Conservation (phyloP, 2,113 vertebrate genomes). For the Chauna torquata region DNA sequence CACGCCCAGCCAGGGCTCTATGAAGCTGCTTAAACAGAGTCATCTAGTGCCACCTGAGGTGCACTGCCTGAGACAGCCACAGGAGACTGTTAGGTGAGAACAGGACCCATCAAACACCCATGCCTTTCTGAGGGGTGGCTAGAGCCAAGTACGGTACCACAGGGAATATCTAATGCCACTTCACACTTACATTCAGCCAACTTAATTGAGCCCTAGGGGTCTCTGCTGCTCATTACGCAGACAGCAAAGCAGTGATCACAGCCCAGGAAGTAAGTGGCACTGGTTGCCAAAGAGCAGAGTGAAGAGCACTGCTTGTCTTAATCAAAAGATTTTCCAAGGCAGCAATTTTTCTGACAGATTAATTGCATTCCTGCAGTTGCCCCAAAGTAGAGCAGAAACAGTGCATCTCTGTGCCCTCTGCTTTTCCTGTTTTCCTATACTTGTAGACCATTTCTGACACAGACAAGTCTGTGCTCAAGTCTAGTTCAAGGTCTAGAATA, state of each 20-base stretch:
- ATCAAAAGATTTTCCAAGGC: not conserved
- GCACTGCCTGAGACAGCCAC: not conserved
- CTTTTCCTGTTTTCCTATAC: not conserved
- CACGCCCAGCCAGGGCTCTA: not conserved
- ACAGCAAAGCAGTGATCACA: not conserved
- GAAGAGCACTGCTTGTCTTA: not conserved
- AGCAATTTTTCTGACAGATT: not conserved
- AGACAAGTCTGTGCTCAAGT: not conserved
- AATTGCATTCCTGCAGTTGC: not conserved
- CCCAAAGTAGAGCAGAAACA: not conserved
- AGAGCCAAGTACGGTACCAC: rapidly evolving
- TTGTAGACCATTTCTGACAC: not conserved
- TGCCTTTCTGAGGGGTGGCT: not conserved
- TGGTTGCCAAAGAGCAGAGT: not conserved
- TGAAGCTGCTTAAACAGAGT: not conserved
- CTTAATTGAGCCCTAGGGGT: not conserved
- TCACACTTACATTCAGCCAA: not conserved
- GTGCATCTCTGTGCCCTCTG: not conserved
- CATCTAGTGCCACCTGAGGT: not conserved
- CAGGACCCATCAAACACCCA: not conserved
- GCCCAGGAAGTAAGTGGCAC: not conserved
- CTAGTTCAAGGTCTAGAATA: not conserved
- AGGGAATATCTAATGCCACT: not conserved
- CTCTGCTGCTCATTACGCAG: not conserved
- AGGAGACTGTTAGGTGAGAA: not conserved